A percentile compares a stretch with the other conserved stretches of the same genome.
These are phyloP conservation scores for Cecropterus lyciades DNA, from an alignment of 1,140 invertebrate genomes.

Conservation along the genomic window DNA sequence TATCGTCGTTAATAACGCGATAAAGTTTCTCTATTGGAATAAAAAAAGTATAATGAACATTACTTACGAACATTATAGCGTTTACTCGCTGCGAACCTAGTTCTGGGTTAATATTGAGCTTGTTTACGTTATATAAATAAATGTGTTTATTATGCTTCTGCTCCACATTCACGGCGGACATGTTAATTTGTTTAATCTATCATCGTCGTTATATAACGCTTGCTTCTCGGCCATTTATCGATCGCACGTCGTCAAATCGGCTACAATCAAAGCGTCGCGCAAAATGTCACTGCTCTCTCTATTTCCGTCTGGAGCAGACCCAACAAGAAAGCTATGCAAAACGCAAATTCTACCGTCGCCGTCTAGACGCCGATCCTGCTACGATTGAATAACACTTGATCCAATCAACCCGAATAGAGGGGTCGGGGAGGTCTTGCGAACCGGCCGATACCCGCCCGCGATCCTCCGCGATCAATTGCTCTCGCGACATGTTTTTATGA, in stretches of 20 bases:
- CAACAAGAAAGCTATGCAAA: conserved; percentile 74
- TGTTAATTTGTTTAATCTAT: conserved; percentile 34
- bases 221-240: conserved; percentile 47
- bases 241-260: conserved; percentile 54
- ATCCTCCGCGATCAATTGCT: conserved; percentile 60
- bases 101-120: conserved; percentile 31
- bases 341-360: conserved; percentile 74
- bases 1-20: conserved; percentile 30
- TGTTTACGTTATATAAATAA: conserved; percentile 34
- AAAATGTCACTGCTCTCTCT: conserved; percentile 73
- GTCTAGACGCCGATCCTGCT: conserved; percentile 72
- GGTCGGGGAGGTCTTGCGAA: conserved; percentile 68
- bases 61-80: conserved; percentile 24
- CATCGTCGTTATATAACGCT: conserved; percentile 26
- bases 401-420: conserved; percentile 75
- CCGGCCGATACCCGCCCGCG: conserved; percentile 42
- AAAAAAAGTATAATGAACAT: conserved; percentile 30
- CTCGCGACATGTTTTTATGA: conserved; percentile 54
- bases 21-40: conserved; percentile 28
- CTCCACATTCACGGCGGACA: conserved; percentile 22
- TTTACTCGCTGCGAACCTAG: conserved; percentile 9
- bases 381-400: conserved; percentile 80
- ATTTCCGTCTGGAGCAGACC: conserved; percentile 65
- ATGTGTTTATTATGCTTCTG: conserved; percentile 32
- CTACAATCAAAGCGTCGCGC: conserved; percentile 61